Percentiles rank a stretch among this genome's conserved stretches.
phyloP scores from a whole-genome alignment of 2,888 invertebrate species.

The Ferrisia virgata region DNA sequence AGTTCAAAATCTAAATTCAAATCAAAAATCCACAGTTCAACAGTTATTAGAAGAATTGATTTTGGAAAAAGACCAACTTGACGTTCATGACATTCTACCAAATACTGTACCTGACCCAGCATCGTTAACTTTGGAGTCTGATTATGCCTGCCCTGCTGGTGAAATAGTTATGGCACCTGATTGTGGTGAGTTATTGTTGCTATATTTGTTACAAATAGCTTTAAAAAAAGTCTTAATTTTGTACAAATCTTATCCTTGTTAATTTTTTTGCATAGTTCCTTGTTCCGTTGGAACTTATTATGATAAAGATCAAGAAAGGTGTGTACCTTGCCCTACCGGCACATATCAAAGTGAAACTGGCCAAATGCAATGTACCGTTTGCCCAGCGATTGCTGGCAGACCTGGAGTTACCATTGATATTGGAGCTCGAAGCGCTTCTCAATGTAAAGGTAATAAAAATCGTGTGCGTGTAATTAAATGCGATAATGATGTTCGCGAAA shows the following conservation, averaged over 20 bases:
- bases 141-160: conserved; percentile 88
- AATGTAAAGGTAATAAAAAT: conserved; percentile 69
- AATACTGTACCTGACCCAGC: conserved; percentile 93
- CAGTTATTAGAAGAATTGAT: conserved; percentile 83
- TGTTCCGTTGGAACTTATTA: conserved; percentile 89
- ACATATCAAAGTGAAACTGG: conserved; percentile 92
- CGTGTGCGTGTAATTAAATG: not conserved
- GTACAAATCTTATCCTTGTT: not conserved
- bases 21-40: conserved; percentile 80
- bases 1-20: conserved; percentile 78
- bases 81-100: conserved; percentile 86
- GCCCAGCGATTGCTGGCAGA: conserved; percentile 86
- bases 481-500: not conserved
- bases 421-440: conserved; percentile 82
- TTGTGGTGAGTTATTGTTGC: conserved; percentile 64
- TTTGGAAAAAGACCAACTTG: conserved; percentile 89
- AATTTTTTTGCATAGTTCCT: conserved; percentile 62
- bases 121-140: conserved; percentile 78
- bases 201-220: not conserved
- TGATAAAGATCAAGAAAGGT: conserved; percentile 70
- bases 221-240: not conserved
- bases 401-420: conserved; percentile 82
- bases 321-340: conserved; percentile 80
- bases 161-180: conserved; percentile 92
- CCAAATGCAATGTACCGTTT: conserved; percentile 81